These are phyloP conservation scores for Cryptomyrus ogoouensis DNA, from an alignment of 2,113 vertebrate genomes.

Conservation along the genomic window DNA sequence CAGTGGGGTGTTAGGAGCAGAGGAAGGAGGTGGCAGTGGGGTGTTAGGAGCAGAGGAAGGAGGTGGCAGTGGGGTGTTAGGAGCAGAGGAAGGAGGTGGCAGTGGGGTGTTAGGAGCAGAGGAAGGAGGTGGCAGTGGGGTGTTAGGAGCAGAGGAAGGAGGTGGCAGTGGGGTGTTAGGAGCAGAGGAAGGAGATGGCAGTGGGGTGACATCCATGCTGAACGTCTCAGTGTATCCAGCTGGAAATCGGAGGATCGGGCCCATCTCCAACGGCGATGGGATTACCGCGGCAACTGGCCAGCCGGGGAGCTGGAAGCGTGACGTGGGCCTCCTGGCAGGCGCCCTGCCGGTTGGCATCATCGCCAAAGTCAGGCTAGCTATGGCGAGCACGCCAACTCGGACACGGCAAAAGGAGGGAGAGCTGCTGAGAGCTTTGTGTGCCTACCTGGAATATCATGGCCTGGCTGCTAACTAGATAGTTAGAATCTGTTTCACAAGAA, in stretches of 20 bases:
- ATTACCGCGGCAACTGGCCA: background rate
- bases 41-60: background rate
- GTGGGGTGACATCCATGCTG: background rate
- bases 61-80: background rate
- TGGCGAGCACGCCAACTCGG: background rate
- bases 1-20: background rate
- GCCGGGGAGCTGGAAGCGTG: background rate
- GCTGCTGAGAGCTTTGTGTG: background rate
- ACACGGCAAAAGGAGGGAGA: background rate
- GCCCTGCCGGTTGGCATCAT: background rate
- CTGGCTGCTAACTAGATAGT: background rate
- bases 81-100: too few relatives aligned
- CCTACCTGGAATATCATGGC: background rate
- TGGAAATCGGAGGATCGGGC: background rate
- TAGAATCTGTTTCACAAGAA: background rate
- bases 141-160: too few relatives aligned
- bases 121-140: too few relatives aligned
- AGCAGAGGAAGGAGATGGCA: background rate
- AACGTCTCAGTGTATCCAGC: background rate
- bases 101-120: too few relatives aligned
- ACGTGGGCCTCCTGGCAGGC: background rate
- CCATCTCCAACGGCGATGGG: background rate
- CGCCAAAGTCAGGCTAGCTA: background rate
- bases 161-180: too few relatives aligned
- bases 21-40: background rate